These are phyloP conservation scores for Gandaritis pyraliata DNA, from an alignment of 2,888 invertebrate species.

Conservation along the genomic window DNA sequence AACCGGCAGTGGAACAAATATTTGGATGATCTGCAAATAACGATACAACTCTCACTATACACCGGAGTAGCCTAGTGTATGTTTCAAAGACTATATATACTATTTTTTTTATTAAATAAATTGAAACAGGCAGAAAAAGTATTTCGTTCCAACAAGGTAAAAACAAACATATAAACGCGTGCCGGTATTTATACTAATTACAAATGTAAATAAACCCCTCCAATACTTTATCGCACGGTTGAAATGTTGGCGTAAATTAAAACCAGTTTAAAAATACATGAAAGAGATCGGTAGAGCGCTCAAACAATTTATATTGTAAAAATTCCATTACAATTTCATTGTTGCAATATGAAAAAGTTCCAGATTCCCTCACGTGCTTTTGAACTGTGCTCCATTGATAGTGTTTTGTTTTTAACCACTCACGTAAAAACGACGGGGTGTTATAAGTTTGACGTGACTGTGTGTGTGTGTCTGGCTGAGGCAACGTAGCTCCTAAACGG, in stretches of 20 bases:
- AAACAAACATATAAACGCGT: background rate
- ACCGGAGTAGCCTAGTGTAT: too few relatives aligned
- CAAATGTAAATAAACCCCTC: conserved; percentile 1
- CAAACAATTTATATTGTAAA: conserved; percentile 40
- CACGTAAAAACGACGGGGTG: too few relatives aligned
- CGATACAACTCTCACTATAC: too few relatives aligned
- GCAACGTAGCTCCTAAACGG: too few relatives aligned
- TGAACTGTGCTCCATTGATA: conserved; percentile 7
- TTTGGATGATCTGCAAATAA: too few relatives aligned
- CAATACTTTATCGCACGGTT: conserved; percentile 6
- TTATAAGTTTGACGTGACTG: too few relatives aligned
- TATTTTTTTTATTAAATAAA: too few relatives aligned
- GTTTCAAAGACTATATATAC: too few relatives aligned
- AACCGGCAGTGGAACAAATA: too few relatives aligned
- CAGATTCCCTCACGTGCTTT: conserved; percentile 21
- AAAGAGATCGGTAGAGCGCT: conserved; percentile 22
- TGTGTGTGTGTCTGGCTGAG: too few relatives aligned
- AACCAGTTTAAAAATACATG: conserved; percentile 30
- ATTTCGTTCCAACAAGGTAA: background rate
- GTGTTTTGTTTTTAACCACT: background rate
- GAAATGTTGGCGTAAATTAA: conserved; percentile 24
- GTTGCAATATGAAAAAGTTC: conserved; percentile 30
- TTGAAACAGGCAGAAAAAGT: background rate
- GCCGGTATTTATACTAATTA: conserved; percentile 1
- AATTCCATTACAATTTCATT: conserved; percentile 33